A percentile compares a stretch with the other conserved stretches of the same genome.
These are phyloP conservation scores for Conistra vaccinii DNA, from an alignment of 2,888 invertebrate species.

Conservation along the genomic window DNA sequence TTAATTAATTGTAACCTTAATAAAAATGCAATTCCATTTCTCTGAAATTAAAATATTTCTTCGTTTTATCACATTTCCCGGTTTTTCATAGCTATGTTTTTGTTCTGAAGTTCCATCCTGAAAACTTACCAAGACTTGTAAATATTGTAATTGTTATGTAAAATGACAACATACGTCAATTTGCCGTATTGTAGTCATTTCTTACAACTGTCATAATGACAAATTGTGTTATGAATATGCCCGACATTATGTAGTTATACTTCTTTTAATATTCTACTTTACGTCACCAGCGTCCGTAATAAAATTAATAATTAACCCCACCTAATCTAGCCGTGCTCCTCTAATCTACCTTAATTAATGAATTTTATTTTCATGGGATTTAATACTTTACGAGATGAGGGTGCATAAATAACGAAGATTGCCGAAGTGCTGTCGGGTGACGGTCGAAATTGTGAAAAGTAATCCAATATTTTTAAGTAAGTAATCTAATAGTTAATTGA, in stretches of 20 bases:
- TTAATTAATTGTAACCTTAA: background rate
- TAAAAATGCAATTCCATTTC: background rate
- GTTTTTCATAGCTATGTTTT: background rate
- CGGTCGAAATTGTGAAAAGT: slow-evolving; percentile 36
- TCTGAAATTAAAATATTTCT: background rate
- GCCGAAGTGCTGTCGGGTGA: slow-evolving; percentile 44
- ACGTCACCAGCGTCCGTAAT: background rate
- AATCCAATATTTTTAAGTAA: slow-evolving; percentile 54
- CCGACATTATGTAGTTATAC: too few species aligned
- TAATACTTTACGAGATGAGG: slow-evolving; percentile 46
- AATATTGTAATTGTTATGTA: background rate
- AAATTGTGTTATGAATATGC: too few species aligned
- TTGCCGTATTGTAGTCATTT: background rate
- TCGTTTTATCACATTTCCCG: background rate
- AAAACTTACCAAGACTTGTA: background rate
- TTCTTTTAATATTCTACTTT: slow-evolving; percentile 6
- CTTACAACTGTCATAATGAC: background rate
- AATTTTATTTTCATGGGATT: slow-evolving; percentile 60
- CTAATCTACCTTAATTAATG: slow-evolving; percentile 35
- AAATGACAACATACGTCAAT: background rate
- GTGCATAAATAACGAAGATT: slow-evolving; percentile 60
- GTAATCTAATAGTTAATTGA: slow-evolving; percentile 32
- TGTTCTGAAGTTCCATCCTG: background rate
- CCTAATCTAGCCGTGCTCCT: slow-evolving; percentile 28
- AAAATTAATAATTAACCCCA: slow-evolving; percentile 33